phyloP scores from a whole-genome alignment of 2,113 vertebrate genomes.

The Myrmecobius fasciatus region DNA sequence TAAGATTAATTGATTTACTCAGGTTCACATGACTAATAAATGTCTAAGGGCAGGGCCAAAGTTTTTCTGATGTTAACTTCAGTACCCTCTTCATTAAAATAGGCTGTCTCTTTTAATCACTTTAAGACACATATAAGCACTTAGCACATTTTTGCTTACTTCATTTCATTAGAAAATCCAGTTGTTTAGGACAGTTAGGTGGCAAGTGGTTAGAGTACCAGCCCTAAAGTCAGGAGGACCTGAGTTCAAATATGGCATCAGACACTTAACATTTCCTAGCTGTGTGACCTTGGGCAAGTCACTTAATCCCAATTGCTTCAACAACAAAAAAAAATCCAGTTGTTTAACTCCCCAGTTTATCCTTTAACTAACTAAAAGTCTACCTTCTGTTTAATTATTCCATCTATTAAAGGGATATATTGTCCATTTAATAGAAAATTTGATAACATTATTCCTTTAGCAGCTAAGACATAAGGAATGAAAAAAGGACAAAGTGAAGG shows the following conservation, averaged over 20 bases:
- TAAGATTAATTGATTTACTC: too few species aligned
- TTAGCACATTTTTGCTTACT: neutral
- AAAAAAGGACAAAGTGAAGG: neutral
- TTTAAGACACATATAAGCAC: neutral
- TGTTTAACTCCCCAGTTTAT: neutral
- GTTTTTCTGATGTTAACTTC: neutral
- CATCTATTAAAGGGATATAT: neutral
- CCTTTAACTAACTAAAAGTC: neutral
- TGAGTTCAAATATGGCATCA: too few species aligned
- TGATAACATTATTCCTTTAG: neutral
- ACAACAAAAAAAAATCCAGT: neutral
- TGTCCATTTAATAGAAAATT: neutral
- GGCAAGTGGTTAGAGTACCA: too few species aligned
- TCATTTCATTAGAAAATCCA: neutral
- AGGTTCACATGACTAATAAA: neutral
- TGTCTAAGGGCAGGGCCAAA: neutral
- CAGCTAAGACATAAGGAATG: neutral
- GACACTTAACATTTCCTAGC: too few species aligned
- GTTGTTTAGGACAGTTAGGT: too few species aligned
- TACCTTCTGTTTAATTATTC: neutral
- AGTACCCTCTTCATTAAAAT: neutral
- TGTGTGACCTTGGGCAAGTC: too few species aligned
- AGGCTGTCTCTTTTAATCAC: neutral
- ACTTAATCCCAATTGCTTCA: too few species aligned
- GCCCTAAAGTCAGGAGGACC: too few species aligned